Percentiles rank a stretch among this genome's conserved stretches.
phyloP scores from a whole-genome alignment of 1,140 invertebrate genomes.

The Caenorhabditis latens region DNA sequence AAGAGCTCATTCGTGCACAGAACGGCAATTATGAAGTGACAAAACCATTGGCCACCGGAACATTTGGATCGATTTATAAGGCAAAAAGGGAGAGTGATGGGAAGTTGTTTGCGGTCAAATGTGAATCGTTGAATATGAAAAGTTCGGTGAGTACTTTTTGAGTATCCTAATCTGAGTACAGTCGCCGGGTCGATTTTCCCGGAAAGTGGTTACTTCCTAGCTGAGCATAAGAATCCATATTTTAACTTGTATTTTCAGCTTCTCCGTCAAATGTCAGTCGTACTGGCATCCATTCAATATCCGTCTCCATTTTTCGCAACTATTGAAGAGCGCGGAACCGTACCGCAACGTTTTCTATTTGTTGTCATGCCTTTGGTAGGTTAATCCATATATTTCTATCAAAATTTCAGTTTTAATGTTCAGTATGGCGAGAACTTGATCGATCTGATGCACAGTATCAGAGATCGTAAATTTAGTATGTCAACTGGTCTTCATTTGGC shows the following conservation, averaged over 20 bases:
- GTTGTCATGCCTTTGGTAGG: constrained; percentile 30
- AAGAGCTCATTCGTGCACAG: constrained; percentile 39
- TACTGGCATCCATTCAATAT: constrained; percentile 1
- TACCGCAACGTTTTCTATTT: constrained; percentile 8
- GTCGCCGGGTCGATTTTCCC: too few relatives aligned
- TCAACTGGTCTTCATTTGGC: constrained; percentile 23
- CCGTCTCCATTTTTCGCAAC: constrained; percentile 16
- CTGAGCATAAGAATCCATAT: neutral
- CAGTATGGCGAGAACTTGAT: constrained; percentile 30
- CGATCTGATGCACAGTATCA: neutral
- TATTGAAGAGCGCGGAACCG: constrained; percentile 11
- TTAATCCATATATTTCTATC: too few relatives aligned
- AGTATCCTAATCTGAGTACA: neutral
- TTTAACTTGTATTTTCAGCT: neutral
- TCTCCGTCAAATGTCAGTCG: constrained; percentile 38
- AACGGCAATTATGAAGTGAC: constrained; percentile 36
- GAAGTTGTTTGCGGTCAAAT: constrained; percentile 33
- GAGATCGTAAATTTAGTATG: constrained; percentile 21
- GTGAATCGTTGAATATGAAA: constrained; percentile 46
- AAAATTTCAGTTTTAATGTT: neutral
- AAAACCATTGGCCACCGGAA: constrained; percentile 30
- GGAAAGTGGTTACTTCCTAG: too few relatives aligned
- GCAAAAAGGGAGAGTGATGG: constrained; percentile 26
- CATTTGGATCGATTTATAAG: constrained; percentile 29
- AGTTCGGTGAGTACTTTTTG: constrained; percentile 1